Evolutionary conservation across 2,113 vertebrate species (phyloP).

Genomic region (Phyllostomus discolor): DNA sequence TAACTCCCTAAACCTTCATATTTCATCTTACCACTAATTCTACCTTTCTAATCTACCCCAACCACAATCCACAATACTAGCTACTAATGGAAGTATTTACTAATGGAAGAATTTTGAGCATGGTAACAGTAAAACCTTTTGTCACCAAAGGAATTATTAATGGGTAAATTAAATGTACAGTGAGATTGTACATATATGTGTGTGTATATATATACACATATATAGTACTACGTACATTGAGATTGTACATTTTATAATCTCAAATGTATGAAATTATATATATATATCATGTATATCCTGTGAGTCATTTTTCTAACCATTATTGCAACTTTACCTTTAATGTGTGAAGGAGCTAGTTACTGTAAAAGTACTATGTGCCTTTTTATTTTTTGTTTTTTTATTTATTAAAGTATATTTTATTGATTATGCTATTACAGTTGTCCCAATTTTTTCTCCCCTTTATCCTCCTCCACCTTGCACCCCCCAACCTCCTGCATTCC

Average conservation of each 20-base stretch:
- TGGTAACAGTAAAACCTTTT: neutral
- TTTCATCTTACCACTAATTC: neutral
- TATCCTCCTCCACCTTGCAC: no score
- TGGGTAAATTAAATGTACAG: neutral
- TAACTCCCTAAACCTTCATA: neutral
- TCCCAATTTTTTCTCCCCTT: no score
- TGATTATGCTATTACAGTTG: no score
- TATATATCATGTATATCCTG: neutral
- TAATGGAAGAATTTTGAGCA: neutral
- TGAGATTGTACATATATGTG: neutral
- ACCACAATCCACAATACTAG: neutral
- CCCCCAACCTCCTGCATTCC: no score
- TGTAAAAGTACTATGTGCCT: neutral
- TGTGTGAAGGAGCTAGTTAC: neutral
- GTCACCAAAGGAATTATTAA: neutral
- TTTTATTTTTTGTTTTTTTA: neutral
- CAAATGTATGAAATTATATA: neutral
- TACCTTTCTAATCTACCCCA: neutral
- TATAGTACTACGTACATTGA: no score
- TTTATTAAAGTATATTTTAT: no score
- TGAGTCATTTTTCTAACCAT: neutral
- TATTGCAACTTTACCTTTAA: neutral
- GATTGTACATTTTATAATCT: no score
- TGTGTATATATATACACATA: neutral
- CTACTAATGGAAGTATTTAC: neutral